A percentile compares a stretch with the other conserved stretches of the same genome.
Conservation (phyloP, 2,797 vertebrate species). For the Sylvilagus floridanus region DNA sequence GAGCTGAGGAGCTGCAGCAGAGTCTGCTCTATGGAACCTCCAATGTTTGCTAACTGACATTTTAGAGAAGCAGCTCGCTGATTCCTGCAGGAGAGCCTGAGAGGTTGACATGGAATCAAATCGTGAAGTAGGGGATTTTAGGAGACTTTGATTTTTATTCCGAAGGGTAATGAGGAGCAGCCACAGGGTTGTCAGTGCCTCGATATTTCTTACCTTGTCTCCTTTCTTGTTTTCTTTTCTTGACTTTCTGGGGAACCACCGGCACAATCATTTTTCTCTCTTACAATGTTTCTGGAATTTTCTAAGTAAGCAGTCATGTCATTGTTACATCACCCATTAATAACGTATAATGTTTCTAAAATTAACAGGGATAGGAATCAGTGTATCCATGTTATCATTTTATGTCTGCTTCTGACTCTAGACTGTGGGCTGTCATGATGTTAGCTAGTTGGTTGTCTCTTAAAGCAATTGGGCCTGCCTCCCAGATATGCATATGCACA, state of each 20-base stretch:
- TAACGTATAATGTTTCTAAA: neutral
- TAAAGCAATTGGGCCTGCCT: neutral
- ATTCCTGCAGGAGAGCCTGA: neutral
- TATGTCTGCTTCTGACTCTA: neutral
- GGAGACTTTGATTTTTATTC: neutral
- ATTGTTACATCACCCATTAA: neutral
- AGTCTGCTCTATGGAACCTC: neutral
- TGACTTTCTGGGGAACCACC: neutral
- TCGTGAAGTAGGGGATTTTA: neutral
- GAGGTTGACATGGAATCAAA: neutral
- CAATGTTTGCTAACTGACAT: neutral
- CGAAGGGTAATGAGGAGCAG: neutral
- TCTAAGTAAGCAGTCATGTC: neutral
- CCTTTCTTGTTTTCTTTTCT: neutral
- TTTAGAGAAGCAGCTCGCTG: neutral
- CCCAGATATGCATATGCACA: neutral
- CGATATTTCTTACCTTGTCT: neutral
- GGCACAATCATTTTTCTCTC: neutral
- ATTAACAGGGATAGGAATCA: neutral
- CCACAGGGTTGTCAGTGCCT: neutral
- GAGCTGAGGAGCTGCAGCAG: neutral
- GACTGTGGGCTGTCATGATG: neutral
- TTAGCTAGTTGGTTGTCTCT: neutral
- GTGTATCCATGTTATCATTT: neutral
- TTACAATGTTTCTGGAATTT: neutral